Evolutionary conservation across 2,888 invertebrate species (phyloP).

Genomic region (Ormyrus nitidulus): DNA sequence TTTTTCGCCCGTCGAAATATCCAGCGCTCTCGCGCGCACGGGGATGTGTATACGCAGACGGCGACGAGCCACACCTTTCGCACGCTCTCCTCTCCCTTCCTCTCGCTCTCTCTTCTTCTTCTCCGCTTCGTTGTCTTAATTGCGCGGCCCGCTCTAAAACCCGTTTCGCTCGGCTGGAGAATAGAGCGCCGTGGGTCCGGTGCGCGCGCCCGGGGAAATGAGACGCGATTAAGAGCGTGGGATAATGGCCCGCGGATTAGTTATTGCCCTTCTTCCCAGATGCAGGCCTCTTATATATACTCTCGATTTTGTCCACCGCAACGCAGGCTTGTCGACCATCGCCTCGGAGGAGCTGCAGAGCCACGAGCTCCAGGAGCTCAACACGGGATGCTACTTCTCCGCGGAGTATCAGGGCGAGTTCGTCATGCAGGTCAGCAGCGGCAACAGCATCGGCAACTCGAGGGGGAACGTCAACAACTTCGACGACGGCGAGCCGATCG

Average conservation of each 20-base stretch:
- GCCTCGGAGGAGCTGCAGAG: constrained; percentile 59
- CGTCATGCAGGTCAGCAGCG: constrained; percentile 77
- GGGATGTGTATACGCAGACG: too few relatives aligned
- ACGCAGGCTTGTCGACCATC: constrained; percentile 59
- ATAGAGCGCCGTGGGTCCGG: too few relatives aligned
- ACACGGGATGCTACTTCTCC: constrained; percentile 80
- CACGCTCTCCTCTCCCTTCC: background rate
- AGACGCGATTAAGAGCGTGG: constrained; percentile 48
- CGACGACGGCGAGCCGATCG: constrained; percentile 75
- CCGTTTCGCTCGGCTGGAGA: constrained; percentile 30
- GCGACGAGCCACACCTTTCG: constrained; percentile 18
- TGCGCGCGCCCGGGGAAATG: too few relatives aligned
- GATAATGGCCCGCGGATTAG: constrained; percentile 46
- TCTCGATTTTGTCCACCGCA: background rate
- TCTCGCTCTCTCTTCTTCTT: background rate
- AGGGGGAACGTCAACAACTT: constrained; percentile 10
- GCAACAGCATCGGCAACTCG: constrained; percentile 47
- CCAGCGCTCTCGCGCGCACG: too few relatives aligned
- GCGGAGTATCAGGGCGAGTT: constrained; percentile 82
- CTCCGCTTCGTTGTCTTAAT: constrained; percentile 3
- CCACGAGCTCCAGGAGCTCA: constrained; percentile 63
- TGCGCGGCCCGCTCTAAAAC: constrained; percentile 16
- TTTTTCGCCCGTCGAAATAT: too few relatives aligned
- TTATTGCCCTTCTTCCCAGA: constrained; percentile 3
- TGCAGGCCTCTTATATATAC: background rate